Base-by-base conservation (phyloP, 2,888 invertebrate species). In the Meliscaeva auricollis region DNA sequence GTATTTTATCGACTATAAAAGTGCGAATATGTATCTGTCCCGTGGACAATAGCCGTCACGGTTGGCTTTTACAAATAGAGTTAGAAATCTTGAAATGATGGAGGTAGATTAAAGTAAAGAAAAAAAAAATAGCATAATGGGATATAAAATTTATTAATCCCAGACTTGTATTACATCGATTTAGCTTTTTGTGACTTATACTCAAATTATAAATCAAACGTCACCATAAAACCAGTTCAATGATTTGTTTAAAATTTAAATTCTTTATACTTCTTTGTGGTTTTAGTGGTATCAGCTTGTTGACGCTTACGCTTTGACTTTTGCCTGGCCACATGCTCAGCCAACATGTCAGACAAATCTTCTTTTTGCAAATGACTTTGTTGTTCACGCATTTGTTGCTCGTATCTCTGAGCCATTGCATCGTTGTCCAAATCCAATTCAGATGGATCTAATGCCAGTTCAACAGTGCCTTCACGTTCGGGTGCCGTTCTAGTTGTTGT, bases 271-370 rank as follows among this genome's bases (percentile, higher is more conserved):
- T 99, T 98, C 93, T 99, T 99, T 13, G 97, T 96, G 88, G 96
- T 95, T 92, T 98, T 98, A 62, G 91, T 89, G 88, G 98, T 97
- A 90, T 97, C 96, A 88, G 96, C 96, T 91, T 97, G 97, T 88
- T 98, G 97, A 83, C 98, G 94, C 92, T 98, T 98, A 87, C 98
- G 94, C 93, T 98, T 98, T 90, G 96, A 98, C 95, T 98, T 98
- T 91, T 99, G 98, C 88, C 98, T 95, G 15, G 98, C 98, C 50
- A 98, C 98, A 91, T 99, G 99, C 92, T 99, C 99, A 4, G 98
- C 99, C 90, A 99, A 94, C 98, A 99, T 99, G 91, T 99, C 99
- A 26, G 98, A 98, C 52, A 99, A 94, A 93, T 99, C 99, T 93
- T 99, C 99, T 88, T 97, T 96, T 89, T 96, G 96, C 72, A 97